Percentiles rank a stretch among this genome's conserved stretches.
Conservation (phyloP, 2,113 vertebrate species). For the Rhinichthys klamathensis region DNA sequence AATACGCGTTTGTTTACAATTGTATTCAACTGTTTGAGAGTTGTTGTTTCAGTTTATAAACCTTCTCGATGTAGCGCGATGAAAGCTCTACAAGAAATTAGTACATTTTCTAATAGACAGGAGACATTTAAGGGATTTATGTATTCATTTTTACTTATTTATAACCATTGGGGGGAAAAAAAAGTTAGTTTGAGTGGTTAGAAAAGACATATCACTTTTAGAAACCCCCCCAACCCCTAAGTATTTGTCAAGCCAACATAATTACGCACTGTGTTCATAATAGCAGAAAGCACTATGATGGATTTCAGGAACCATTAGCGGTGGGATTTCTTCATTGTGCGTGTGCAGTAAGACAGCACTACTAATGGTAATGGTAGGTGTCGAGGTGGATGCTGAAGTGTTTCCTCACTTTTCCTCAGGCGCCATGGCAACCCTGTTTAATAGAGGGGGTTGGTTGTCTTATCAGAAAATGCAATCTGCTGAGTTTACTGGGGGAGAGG, state of each 20-base stretch:
- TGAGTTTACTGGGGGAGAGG: conserved; percentile 45
- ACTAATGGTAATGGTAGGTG: not conserved
- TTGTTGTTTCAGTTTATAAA: not conserved
- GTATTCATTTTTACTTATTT: not conserved
- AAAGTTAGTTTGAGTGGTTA: not conserved
- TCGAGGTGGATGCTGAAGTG: conserved; percentile 27
- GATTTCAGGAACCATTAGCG: conserved; percentile 5
- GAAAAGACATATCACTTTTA: not conserved
- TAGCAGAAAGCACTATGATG: conserved; percentile 16
- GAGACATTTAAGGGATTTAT: not conserved
- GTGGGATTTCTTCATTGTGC: not conserved
- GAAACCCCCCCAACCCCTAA: not conserved
- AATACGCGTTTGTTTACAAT: not conserved
- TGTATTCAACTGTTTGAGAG: not conserved
- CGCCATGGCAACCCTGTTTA: conserved; percentile 46
- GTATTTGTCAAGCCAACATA: conserved; percentile 6
- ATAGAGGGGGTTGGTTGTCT: conserved; percentile 48
- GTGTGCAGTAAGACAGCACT: not conserved
- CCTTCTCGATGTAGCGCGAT: not conserved
- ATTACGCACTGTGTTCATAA: not conserved
- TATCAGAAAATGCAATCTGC: conserved; percentile 63
- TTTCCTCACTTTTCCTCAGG: conserved; percentile 36
- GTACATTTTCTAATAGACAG: not conserved
- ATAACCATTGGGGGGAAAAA: not conserved
- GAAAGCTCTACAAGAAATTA: not conserved